A percentile compares a stretch with the other conserved stretches of the same genome.
phyloP scores from a whole-genome alignment of 1,140 invertebrate species.

The Brachionus paranguensis region DNA sequence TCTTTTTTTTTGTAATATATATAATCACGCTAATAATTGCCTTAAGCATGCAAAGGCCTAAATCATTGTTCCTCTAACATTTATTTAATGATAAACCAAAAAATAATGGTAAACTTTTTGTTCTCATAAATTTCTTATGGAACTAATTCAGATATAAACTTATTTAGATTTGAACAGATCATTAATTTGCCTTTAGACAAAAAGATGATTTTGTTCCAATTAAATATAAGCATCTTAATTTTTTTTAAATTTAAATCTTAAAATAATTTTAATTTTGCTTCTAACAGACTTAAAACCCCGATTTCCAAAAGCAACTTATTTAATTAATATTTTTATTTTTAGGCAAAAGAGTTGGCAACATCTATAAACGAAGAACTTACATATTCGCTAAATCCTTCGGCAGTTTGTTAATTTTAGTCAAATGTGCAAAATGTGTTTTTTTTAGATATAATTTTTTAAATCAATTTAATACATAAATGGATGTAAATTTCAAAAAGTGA shows the following conservation, averaged over 20 bases:
- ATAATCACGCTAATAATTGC: background rate
- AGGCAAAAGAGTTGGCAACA: constrained; percentile 34
- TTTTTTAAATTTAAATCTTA: background rate
- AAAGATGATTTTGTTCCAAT: background rate
- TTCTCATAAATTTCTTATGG: background rate
- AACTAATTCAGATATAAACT: background rate
- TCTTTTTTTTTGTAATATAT: background rate
- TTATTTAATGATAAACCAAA: background rate
- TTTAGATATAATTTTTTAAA: background rate
- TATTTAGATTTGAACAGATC: no score
- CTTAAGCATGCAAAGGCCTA: background rate
- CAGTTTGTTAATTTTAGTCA: constrained; percentile 36
- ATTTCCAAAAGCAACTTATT: background rate
- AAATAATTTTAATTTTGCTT: background rate
- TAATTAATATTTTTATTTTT: background rate
- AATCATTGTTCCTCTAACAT: background rate
- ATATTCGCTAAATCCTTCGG: constrained; percentile 31
- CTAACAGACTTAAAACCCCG: background rate
- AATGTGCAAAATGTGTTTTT: background rate
- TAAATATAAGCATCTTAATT: background rate
- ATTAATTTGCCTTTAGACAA: background rate
- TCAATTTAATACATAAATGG: background rate
- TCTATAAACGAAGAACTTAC: constrained; percentile 27
- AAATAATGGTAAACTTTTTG: no score
- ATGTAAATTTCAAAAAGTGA: background rate